phyloP scores from a whole-genome alignment of 2,113 vertebrate genomes.

The Stictonetta naevosa region DNA sequence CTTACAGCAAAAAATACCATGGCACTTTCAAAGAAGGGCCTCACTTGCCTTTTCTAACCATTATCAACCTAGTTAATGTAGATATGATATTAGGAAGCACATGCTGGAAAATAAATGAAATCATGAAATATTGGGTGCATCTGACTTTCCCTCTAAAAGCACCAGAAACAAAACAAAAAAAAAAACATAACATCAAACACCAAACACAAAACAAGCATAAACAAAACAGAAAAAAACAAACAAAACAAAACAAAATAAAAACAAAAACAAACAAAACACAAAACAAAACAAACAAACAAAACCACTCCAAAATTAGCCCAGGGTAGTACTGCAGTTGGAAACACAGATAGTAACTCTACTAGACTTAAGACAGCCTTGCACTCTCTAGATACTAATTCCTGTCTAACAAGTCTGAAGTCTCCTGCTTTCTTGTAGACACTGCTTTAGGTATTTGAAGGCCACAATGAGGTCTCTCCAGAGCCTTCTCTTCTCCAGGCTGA shows the following conservation, averaged over 20 bases:
- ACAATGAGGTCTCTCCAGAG: no score
- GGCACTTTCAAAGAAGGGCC: not conserved
- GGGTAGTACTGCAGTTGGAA: not conserved
- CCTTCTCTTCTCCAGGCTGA: no score
- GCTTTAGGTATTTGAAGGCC: no score
- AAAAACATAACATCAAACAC: no score
- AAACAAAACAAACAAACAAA: no score
- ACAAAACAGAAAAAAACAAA: no score
- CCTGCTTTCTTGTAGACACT: no score
- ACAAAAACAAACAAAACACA: no score
- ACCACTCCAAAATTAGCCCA: not conserved
- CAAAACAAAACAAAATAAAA: not conserved
- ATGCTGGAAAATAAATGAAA: not conserved
- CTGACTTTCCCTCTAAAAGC: not conserved
- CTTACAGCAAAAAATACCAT: not conserved
- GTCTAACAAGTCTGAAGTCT: not conserved
- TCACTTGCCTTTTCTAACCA: not conserved
- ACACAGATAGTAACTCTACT: not conserved
- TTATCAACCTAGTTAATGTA: not conserved
- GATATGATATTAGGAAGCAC: not conserved
- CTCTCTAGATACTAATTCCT: not conserved
- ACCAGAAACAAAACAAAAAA: not conserved
- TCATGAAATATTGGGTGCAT: not conserved
- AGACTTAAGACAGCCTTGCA: not conserved
- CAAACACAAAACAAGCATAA: no score